Conservation (phyloP, 2,888 invertebrate species). For the Adela reaumurella region DNA sequence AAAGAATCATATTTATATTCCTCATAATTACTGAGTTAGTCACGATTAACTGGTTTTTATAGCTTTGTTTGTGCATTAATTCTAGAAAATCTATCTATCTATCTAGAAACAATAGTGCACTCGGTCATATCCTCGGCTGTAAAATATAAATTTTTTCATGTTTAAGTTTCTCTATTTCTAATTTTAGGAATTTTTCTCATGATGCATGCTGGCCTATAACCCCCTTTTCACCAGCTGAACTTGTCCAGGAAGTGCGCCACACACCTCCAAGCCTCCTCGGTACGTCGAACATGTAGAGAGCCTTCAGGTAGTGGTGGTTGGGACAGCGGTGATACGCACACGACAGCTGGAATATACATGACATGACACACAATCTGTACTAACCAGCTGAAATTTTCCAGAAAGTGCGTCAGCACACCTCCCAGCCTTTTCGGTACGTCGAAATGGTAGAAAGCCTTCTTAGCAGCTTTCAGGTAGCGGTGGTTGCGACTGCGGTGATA, state of each 20-base stretch:
- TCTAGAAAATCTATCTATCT: too few relatives aligned
- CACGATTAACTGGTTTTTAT: too few relatives aligned
- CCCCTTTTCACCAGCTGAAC: constrained; percentile 90
- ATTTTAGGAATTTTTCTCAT: too few relatives aligned
- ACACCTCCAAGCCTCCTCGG: constrained; percentile 77
- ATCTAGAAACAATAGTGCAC: too few relatives aligned
- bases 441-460: constrained; percentile 79
- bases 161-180: too few relatives aligned
- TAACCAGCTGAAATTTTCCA: constrained; percentile 85
- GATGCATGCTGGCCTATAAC: too few relatives aligned
- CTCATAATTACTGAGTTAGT: too few relatives aligned
- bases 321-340: constrained; percentile 86
- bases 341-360: constrained; percentile 86
- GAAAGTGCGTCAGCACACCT: constrained; percentile 81
- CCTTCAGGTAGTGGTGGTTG: constrained; percentile 70
- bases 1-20: too few relatives aligned
- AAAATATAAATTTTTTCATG: too few relatives aligned
- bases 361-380: too few relatives aligned
- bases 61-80: too few relatives aligned
- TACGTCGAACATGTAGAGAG: constrained; percentile 78
- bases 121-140: too few relatives aligned
- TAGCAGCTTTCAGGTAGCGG: constrained; percentile 77
- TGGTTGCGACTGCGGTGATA: constrained; percentile 77
- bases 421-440: constrained; percentile 68
- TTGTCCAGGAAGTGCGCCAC: constrained; percentile 79